A percentile compares a stretch with the other conserved stretches of the same genome.
phyloP scores from a whole-genome alignment of 2,113 vertebrate species.

The Puffinus mauretanicus region DNA sequence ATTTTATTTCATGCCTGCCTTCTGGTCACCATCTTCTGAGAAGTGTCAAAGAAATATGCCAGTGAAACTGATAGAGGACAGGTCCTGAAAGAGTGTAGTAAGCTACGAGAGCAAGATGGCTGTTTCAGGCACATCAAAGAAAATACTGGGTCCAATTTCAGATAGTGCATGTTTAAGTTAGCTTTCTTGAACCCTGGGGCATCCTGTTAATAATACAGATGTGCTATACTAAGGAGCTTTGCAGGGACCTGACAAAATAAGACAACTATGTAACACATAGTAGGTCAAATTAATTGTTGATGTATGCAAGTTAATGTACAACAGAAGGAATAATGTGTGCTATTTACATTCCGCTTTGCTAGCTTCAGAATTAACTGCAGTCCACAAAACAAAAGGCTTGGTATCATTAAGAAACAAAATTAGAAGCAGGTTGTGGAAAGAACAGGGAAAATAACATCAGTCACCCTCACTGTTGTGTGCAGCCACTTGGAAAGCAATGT shows the following conservation, averaged over 20 bases:
- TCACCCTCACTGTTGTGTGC: neutral
- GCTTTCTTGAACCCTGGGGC: neutral
- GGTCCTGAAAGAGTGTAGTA: neutral
- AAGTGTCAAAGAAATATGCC: neutral
- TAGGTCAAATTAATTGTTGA: neutral
- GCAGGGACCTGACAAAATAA: neutral
- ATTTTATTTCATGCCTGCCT: neutral
- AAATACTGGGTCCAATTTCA: neutral
- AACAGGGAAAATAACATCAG: neutral
- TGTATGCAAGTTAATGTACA: neutral
- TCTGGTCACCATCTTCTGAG: neutral
- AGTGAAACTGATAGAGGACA: neutral
- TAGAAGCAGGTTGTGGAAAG: neutral
- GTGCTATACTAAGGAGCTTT: neutral
- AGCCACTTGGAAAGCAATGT: neutral
- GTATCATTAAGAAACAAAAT: neutral
- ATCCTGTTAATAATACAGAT: neutral
- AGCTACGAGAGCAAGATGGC: neutral
- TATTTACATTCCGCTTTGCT: neutral
- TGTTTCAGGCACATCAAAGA: neutral
- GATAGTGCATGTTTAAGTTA: neutral
- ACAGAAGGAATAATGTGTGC: neutral
- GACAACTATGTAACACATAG: neutral
- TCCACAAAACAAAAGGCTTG: neutral
- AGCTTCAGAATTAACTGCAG: neutral